These are phyloP conservation scores for Acanthurus leucopareius DNA, from an alignment of 2,797 vertebrate species.

Conservation along the genomic window DNA sequence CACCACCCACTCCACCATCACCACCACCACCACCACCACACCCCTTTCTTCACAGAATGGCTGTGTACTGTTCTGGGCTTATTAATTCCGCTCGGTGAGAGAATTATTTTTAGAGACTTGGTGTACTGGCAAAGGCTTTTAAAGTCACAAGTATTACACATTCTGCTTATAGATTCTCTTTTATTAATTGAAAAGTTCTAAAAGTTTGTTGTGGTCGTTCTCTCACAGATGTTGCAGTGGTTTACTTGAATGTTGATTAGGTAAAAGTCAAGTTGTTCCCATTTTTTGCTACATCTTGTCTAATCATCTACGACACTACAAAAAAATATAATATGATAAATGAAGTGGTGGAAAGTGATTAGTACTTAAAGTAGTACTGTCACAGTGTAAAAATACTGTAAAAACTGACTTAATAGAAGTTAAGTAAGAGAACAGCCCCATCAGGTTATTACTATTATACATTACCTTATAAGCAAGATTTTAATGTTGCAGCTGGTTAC, in stretches of 20 bases:
- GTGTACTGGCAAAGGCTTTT: conserved; percentile 83
- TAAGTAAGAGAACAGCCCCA: neutral
- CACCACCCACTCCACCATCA: conserved; percentile 15
- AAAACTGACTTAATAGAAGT: neutral
- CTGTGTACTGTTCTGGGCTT: conserved; percentile 85
- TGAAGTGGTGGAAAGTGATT: neutral
- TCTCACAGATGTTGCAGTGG: conserved; percentile 2
- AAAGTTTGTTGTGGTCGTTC: conserved; percentile 69
- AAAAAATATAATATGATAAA: neutral
- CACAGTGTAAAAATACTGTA: neutral
- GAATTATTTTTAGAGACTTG: conserved; percentile 87
- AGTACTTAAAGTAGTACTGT: neutral
- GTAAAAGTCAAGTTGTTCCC: conserved; percentile 4
- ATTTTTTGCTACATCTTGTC: neutral
- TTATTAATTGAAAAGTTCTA: conserved; percentile 77
- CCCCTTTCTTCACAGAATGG: conserved; percentile 84
- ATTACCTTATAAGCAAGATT: neutral
- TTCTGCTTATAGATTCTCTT: conserved; percentile 80
- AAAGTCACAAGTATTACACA: conserved; percentile 82
- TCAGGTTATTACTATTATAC: neutral
- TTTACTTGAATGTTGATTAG: conserved; percentile 19
- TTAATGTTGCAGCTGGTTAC: neutral
- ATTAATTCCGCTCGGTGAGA: conserved; percentile 86
- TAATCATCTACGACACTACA: neutral
- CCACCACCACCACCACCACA: conserved; percentile 58